These are phyloP conservation scores for Napeogenes inachia DNA, from an alignment of 2,888 invertebrate species.

Conservation along the genomic window DNA sequence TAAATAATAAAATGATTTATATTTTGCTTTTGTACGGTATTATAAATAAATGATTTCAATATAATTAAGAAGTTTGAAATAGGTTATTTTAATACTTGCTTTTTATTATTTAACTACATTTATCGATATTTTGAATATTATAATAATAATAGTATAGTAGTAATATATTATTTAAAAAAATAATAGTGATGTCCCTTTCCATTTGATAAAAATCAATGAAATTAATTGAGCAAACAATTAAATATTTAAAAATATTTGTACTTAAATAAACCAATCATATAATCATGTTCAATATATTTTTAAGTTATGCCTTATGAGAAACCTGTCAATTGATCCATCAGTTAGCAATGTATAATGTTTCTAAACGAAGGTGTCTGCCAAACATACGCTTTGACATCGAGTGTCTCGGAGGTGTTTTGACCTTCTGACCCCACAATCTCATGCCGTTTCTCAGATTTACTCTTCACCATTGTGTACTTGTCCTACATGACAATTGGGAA, in stretches of 20 bases:
- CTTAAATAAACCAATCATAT: not conserved
- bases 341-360: conserved; percentile 9
- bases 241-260: not conserved
- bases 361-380: conserved; percentile 37
- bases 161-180: no score
- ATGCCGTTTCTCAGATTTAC: conserved; percentile 48
- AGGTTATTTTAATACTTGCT: no score
- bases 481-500: conserved; percentile 25
- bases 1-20: not conserved
- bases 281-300: not conserved
- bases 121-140: no score
- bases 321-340: conserved; percentile 7
- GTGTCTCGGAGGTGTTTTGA: conserved; percentile 58
- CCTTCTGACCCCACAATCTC: conserved; percentile 58
- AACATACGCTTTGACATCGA: conserved; percentile 39
- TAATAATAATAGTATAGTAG: no score
- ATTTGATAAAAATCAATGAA: no score
- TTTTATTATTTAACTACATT: no score
- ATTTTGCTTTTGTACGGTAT: not conserved
- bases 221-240: not conserved
- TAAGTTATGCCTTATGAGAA: conserved; percentile 1
- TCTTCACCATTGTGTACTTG: conserved; percentile 19
- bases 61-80: no score
- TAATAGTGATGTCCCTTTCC: no score
- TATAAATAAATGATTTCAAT: no score